These are phyloP conservation scores for Heliothis peltigera DNA, from an alignment of 2,888 invertebrate species.

Conservation along the genomic window DNA sequence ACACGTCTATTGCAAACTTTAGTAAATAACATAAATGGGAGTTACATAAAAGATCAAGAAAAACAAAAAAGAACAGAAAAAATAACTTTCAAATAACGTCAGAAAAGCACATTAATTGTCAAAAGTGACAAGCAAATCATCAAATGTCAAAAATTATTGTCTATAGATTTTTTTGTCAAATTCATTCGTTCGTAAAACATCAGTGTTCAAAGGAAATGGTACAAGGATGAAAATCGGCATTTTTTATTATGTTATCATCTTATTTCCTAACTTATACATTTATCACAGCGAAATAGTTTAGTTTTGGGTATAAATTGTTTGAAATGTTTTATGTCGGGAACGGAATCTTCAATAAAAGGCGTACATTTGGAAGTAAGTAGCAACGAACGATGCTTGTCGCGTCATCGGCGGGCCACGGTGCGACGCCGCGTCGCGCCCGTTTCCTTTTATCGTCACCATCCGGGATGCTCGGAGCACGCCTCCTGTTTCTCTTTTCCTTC, in stretches of 20 bases:
- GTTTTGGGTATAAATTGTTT: neutral
- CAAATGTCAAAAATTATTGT: neutral
- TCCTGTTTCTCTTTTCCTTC: constrained; percentile 73
- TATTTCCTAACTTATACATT: neutral
- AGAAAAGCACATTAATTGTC: neutral
- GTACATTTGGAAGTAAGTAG: constrained; percentile 57
- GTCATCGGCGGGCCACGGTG: constrained; percentile 49
- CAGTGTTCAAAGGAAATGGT: neutral
- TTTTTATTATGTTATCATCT: neutral
- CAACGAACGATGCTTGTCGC: constrained; percentile 38
- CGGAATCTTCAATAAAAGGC: constrained; percentile 34
- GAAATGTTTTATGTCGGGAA: constrained; percentile 21
- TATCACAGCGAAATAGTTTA: neutral
- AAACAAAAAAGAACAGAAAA: neutral
- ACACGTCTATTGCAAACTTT: neutral
- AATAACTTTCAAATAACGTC: neutral
- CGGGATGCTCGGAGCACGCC: constrained; percentile 75
- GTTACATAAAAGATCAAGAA: neutral
- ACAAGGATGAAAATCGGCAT: neutral
- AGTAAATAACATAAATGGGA: neutral
- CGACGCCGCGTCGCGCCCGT: constrained; percentile 62
- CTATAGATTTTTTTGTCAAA: neutral
- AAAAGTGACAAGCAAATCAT: neutral
- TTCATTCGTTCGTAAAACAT: neutral
- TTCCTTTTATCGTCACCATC: constrained; percentile 76